Evolutionary conservation across 1,140 invertebrate genomes (phyloP), one percentile per base, ranked within the genome.

Genomic region (Portunus trituberculatus): DNA sequence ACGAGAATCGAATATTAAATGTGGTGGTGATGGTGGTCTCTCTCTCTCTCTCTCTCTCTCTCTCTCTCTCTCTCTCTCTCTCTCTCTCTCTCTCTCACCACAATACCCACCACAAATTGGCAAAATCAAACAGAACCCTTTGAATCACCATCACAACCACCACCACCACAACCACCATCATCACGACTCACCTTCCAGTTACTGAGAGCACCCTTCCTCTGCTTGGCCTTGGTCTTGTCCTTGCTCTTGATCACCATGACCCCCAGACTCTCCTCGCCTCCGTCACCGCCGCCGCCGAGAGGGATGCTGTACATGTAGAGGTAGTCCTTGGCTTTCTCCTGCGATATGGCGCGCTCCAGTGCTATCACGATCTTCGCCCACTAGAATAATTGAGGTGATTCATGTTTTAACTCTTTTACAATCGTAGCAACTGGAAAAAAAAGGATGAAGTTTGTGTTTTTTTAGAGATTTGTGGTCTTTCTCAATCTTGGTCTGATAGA

Each of bases 291-390:
- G 0, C 98, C 98, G 0, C 98, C 98, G 86, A 99, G 97, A 28
- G 98, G 98, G 95, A 99, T 99, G 88, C 99, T 99, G 97, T 99
- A 99, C 96, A 99, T 98, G 97, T 99, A 98, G 83, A 99, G 97
- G 97, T 99, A 99, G 94, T 98, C 98, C 96, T 99, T 98, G 4
- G 99, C 98, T 96, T 99, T 98, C 90, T 98, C 98, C 96, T 98
- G 98, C 0, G 98, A 98, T 29, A 99, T 98, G 0, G 99, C 99
- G 59, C 99, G 97, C 97, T 99, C 99, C 96, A 99, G 96, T 0
- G 99, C 98, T 16, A 99, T 99, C 6, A 99, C 99, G 96, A 99
- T 99, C 97, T 99, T 99, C 0, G 99, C 99, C 99, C 99, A 99
- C 98, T 99, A 96, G 16, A 97, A 97, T 96, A 45, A n/a, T 20